phyloP scores from a whole-genome alignment of 2,113 vertebrate genomes.

The Nothocercus nigrocapillus region DNA sequence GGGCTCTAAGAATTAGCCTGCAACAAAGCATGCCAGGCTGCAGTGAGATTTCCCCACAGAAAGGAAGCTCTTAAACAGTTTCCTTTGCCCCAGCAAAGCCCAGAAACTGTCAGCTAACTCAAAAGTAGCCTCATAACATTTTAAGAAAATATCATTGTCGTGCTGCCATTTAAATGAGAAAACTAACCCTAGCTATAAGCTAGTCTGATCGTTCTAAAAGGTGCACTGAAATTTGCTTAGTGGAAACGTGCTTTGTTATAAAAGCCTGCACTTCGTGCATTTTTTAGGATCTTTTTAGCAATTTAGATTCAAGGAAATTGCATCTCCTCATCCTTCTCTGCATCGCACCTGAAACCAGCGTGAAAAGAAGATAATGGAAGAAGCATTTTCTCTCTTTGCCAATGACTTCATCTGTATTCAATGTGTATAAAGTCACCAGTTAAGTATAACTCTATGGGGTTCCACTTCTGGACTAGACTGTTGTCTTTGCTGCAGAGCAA shows the following conservation, averaged over 20 bases:
- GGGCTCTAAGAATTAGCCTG: not conserved
- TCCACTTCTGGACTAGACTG: constrained; percentile 41
- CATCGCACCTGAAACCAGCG: not conserved
- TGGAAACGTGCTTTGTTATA: not conserved
- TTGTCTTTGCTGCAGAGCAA: constrained; percentile 32
- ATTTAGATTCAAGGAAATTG: constrained; percentile 13
- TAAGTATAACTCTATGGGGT: constrained; percentile 18
- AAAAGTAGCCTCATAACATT: not conserved
- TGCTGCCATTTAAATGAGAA: not conserved
- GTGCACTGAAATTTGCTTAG: not conserved
- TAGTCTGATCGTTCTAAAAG: not conserved
- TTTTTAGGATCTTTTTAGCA: not conserved
- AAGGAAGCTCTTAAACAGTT: not conserved
- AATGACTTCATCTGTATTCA: constrained; percentile 61
- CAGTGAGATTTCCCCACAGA: not conserved
- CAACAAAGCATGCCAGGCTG: not conserved
- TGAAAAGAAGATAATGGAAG: not conserved
- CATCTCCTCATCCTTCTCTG: not conserved
- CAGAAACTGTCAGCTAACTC: not conserved
- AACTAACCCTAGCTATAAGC: not conserved
- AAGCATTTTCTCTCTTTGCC: constrained; percentile 11
- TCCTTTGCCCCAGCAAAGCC: not conserved
- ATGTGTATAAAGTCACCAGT: not conserved
- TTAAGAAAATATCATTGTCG: not conserved
- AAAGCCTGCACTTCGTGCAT: not conserved